These are phyloP conservation scores for Scomberomorus guttatus DNA, from an alignment of 2,797 vertebrate genomes.

Conservation along the genomic window DNA sequence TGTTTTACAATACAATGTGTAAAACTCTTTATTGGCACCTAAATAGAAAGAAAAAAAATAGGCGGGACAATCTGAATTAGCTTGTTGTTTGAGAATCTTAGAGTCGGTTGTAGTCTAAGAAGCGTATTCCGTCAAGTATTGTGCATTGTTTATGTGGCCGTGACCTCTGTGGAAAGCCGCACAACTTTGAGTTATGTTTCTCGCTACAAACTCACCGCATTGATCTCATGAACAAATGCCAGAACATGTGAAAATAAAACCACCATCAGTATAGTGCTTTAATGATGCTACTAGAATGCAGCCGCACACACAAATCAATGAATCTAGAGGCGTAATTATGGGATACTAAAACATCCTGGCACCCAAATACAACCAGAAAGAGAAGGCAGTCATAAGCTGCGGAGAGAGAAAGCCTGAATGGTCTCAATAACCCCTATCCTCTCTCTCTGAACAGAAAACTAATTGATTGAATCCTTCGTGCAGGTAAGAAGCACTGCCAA, in stretches of 20 bases:
- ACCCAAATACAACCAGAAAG: constrained; percentile 58
- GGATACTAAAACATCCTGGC: constrained; percentile 74
- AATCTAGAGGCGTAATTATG: constrained; percentile 72
- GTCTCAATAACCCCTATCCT: constrained; percentile 70
- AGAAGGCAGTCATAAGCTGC: constrained; percentile 59
- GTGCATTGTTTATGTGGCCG: constrained; percentile 8
- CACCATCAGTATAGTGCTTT: constrained; percentile 47
- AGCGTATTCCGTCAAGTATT: background rate
- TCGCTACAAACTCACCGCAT: constrained; percentile 32
- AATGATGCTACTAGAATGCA: constrained; percentile 73
- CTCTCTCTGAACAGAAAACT: constrained; percentile 63
- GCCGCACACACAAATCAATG: constrained; percentile 73
- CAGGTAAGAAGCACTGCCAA: constrained; percentile 78
- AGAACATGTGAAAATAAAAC: constrained; percentile 52
- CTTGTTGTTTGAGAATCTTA: background rate
- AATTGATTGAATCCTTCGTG: constrained; percentile 78
- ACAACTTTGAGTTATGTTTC: constrained; percentile 25
- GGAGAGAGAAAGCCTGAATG: constrained; percentile 60
- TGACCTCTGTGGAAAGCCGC: constrained; percentile 29
- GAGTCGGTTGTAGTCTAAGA: background rate
- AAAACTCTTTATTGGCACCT: background rate
- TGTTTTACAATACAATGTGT: constrained; percentile 4
- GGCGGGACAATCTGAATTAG: background rate
- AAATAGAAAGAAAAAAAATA: background rate
- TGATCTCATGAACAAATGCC: constrained; percentile 41